These are phyloP conservation scores for Cepaea nemoralis DNA, from an alignment of 1,140 invertebrate species.

Conservation along the genomic window DNA sequence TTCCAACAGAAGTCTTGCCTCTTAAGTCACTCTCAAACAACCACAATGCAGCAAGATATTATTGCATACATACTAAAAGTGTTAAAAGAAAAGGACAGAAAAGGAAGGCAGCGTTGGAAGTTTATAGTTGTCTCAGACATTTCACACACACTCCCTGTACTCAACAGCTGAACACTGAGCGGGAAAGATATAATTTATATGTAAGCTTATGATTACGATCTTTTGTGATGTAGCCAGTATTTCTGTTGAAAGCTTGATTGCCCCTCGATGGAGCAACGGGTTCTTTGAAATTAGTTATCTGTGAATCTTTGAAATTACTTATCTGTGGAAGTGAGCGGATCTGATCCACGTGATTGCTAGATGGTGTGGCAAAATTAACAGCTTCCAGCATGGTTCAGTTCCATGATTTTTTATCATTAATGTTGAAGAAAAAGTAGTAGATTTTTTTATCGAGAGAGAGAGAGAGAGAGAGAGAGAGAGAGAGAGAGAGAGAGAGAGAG, in stretches of 20 bases:
- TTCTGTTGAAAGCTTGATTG: neutral
- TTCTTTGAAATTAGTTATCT: constrained; percentile 13
- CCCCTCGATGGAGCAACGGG: neutral
- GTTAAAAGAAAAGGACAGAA: too few species aligned
- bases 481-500: too few species aligned
- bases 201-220: neutral
- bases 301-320: too few species aligned
- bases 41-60: too few species aligned
- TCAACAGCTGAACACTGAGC: neutral
- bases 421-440: too few species aligned
- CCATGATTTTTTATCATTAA: too few species aligned
- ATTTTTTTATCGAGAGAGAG: neutral
- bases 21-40: too few species aligned
- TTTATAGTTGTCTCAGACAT: neutral
- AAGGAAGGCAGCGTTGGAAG: too few species aligned
- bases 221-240: neutral
- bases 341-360: neutral
- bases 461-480: neutral
- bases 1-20: too few species aligned
- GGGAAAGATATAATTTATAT: constrained; percentile 14
- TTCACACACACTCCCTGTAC: neutral
- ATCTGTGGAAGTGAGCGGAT: neutral
- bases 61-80: too few species aligned
- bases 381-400: neutral
- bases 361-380: neutral